Percentiles rank a stretch among this genome's conserved stretches.
Evolutionary conservation across 2,113 vertebrate species (phyloP).

Genomic region (Epinephelus lanceolatus): DNA sequence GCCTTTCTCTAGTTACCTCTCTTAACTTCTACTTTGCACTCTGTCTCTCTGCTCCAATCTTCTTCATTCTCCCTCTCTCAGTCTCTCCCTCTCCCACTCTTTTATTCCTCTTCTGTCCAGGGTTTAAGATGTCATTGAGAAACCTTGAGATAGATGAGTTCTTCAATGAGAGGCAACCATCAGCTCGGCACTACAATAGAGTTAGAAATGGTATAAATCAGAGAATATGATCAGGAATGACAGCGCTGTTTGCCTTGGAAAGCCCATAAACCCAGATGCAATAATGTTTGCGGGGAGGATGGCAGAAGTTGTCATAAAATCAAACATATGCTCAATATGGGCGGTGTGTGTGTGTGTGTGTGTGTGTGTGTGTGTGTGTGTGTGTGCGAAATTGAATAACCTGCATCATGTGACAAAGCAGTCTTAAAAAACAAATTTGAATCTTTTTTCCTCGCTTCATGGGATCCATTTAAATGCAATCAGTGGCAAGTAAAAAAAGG

Average conservation of each 20-base stretch:
- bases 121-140: constrained; percentile 69
- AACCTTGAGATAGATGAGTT: constrained; percentile 78
- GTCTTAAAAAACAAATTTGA: constrained; percentile 49
- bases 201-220: constrained; percentile 67
- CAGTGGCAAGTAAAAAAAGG: constrained; percentile 41
- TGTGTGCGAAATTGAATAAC: constrained; percentile 61
- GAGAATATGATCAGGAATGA: constrained; percentile 56
- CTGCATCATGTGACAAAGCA: constrained; percentile 45
- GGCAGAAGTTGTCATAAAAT: constrained; percentile 67
- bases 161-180: constrained; percentile 52
- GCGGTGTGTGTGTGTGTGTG: constrained; percentile 5
- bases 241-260: constrained; percentile 57
- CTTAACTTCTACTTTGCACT: constrained; percentile 55
- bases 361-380: constrained; percentile 13
- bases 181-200: constrained; percentile 49
- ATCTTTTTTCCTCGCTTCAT: constrained; percentile 43
- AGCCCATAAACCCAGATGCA: constrained; percentile 68
- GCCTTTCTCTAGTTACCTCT: constrained; percentile 38
- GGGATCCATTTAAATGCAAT: constrained; percentile 76
- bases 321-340: constrained; percentile 65
- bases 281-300: constrained; percentile 61
- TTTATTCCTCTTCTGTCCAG: constrained; percentile 20
- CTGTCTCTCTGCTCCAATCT: constrained; percentile 17
- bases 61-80: constrained; percentile 34
- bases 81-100: constrained; percentile 4